Percentiles rank a stretch among this genome's conserved stretches.
Evolutionary conservation across 1,140 invertebrate genomes (phyloP).

Genomic region (Popillia japonica): DNA sequence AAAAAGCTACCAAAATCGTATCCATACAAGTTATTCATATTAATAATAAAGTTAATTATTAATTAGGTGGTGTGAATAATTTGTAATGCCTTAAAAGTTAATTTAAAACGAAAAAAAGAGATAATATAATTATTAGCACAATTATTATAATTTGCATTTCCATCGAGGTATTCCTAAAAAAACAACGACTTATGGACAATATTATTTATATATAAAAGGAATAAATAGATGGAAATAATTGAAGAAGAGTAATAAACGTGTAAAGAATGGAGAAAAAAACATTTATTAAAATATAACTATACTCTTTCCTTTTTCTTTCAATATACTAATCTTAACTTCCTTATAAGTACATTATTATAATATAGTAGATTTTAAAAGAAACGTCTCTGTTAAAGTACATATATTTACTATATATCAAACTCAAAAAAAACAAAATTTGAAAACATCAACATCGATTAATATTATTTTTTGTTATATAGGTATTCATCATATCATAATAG

Average conservation of each 20-base stretch:
- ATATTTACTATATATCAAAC: conserved; percentile 21
- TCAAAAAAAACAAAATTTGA: conserved; percentile 30
- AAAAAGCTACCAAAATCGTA: conserved; percentile 28
- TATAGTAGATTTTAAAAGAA: conserved; percentile 23
- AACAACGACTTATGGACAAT: not conserved
- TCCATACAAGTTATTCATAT: conserved; percentile 1
- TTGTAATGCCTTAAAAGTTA: conserved; percentile 32
- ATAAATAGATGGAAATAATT: not conserved
- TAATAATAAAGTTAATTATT: not conserved
- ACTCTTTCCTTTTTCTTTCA: not conserved
- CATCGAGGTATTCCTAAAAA: not conserved
- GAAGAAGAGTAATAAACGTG: not conserved
- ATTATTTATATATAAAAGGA: not conserved
- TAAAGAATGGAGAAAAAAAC: conserved; percentile 19
- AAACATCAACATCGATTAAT: conserved; percentile 23
- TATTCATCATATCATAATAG: not conserved
- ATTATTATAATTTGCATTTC: not conserved
- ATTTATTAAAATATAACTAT: not conserved
- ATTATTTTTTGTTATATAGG: conserved; percentile 21
- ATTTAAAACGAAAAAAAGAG: conserved; percentile 8
- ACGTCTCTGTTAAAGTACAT: conserved; percentile 25
- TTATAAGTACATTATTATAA: conserved; percentile 20
- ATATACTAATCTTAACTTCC: conserved; percentile 18
- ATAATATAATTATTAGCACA: conserved; percentile 22
- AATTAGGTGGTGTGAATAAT: not conserved